Evolutionary conservation across 2,888 invertebrate species (phyloP).

Genomic region (Agrotis segetum): DNA sequence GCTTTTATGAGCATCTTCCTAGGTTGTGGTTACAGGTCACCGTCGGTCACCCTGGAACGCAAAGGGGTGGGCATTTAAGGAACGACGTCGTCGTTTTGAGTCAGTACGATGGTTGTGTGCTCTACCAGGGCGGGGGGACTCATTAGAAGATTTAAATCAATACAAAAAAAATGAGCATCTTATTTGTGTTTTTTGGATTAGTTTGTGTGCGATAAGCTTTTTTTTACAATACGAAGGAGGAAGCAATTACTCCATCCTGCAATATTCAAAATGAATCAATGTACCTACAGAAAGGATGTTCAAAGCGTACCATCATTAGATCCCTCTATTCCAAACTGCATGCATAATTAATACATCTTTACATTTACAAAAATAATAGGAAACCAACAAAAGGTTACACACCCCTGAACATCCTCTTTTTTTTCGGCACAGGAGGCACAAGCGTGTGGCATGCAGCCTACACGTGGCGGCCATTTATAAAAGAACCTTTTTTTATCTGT

Average conservation of each 20-base stretch:
- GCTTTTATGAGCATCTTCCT: too few relatives aligned
- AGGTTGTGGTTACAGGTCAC: too few relatives aligned
- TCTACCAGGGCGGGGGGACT: too few relatives aligned
- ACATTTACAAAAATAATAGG: constrained; percentile 16
- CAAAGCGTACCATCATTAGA: constrained; percentile 6
- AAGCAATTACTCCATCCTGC: not conserved
- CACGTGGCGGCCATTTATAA: constrained; percentile 61
- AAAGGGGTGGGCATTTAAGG: too few relatives aligned
- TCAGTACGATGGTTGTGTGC: too few relatives aligned
- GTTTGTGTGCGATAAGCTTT: too few relatives aligned
- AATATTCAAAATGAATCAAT: constrained; percentile 1
- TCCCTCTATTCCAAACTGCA: not conserved
- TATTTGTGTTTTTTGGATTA: too few relatives aligned
- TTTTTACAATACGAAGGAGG: not conserved
- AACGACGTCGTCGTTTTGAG: too few relatives aligned
- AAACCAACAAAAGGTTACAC: constrained; percentile 36
- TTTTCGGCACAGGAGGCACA: constrained; percentile 37
- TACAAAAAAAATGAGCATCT: too few relatives aligned
- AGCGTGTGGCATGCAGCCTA: constrained; percentile 60
- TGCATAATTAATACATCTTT: constrained; percentile 11
- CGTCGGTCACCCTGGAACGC: too few relatives aligned
- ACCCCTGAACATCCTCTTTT: constrained; percentile 55
- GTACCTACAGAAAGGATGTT: not conserved
- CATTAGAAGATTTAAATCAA: too few relatives aligned
- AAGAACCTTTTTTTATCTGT: constrained; percentile 48